Conservation (phyloP, 1,140 invertebrate species). For the Thaumatotibia leucotreta region DNA sequence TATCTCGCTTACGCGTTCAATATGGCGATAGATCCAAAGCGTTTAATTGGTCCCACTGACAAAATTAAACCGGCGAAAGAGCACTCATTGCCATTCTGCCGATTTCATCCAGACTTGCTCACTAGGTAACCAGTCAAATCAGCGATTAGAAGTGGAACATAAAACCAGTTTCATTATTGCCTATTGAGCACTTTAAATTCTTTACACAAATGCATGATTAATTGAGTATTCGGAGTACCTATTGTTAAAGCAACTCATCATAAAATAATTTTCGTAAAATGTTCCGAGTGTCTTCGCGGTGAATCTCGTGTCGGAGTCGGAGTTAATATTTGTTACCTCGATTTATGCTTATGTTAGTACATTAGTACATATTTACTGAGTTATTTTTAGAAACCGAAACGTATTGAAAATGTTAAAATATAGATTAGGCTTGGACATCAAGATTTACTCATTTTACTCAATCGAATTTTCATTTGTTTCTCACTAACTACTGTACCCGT, state of each 20-base stretch:
- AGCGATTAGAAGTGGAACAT: neutral
- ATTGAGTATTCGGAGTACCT: neutral
- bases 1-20: constrained; percentile 8
- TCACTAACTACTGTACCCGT: no score
- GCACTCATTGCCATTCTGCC: neutral
- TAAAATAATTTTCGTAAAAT: neutral
- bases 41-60: neutral
- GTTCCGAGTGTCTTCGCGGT: constrained; percentile 20
- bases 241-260: neutral
- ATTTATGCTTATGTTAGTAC: constrained; percentile 57
- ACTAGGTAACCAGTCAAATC: neutral
- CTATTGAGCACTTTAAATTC: neutral
- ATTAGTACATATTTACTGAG: constrained; percentile 52
- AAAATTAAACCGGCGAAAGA: neutral
- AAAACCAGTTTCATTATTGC: neutral
- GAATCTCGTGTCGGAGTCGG: constrained; percentile 28
- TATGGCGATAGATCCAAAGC: neutral
- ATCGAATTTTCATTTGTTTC: no score
- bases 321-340: constrained; percentile 63
- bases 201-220: neutral
- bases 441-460: no score
- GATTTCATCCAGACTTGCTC: neutral
- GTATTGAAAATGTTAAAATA: constrained; percentile 34
- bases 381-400: constrained; percentile 51
- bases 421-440: no score